Conservation (phyloP, 2,888 invertebrate species). For the Dynastes maya region DNA sequence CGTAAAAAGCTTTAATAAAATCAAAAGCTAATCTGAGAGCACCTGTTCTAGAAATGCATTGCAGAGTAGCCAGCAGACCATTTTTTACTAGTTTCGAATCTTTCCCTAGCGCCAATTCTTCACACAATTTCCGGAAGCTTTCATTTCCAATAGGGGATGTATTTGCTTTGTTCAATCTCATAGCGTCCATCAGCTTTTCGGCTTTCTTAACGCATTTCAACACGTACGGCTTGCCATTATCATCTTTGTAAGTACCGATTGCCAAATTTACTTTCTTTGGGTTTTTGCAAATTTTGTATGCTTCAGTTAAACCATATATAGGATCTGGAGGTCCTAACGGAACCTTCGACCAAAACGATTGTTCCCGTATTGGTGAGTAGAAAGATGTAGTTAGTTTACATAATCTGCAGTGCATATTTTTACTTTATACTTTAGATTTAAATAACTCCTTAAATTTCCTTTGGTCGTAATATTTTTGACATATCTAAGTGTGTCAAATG, state of each 20-base stretch:
- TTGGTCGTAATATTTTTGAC: background rate
- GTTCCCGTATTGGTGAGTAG: background rate
- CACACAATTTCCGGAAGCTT: constrained; percentile 65
- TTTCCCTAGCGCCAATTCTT: constrained; percentile 76
- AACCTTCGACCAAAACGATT: constrained; percentile 60
- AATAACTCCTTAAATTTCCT: background rate
- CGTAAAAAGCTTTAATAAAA: constrained; percentile 74
- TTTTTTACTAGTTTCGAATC: constrained; percentile 70
- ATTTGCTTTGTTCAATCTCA: constrained; percentile 76
- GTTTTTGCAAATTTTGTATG: constrained; percentile 76
- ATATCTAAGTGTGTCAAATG: background rate
- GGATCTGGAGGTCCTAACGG: constrained; percentile 79
- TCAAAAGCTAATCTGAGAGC: constrained; percentile 76
- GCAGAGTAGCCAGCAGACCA: constrained; percentile 65
- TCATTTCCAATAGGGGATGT: constrained; percentile 75
- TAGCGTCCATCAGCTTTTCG: constrained; percentile 71
- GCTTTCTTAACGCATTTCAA: constrained; percentile 77
- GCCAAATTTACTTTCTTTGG: constrained; percentile 81
- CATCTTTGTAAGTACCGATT: constrained; percentile 79
- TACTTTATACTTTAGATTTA: constrained; percentile 7
- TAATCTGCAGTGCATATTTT: background rate
- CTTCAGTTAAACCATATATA: constrained; percentile 80
- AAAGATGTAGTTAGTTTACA: background rate
- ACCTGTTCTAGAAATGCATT: constrained; percentile 79
- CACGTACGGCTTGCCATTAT: constrained; percentile 78